Conservation (phyloP, 2,888 invertebrate species). For the Andricus curvator region DNA sequence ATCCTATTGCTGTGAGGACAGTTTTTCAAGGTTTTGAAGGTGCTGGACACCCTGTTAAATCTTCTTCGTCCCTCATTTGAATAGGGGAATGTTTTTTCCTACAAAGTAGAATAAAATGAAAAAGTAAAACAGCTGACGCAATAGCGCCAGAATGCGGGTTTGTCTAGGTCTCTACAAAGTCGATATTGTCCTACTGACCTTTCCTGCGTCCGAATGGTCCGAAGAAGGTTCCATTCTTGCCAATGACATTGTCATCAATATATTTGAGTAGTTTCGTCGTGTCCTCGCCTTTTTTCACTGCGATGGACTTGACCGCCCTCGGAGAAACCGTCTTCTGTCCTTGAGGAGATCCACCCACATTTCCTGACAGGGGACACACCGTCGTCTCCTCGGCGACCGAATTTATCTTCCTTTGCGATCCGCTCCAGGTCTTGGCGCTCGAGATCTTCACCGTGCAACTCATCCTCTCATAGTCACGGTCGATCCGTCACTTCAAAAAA, state of each 20-base stretch:
- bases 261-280: conserved; percentile 86
- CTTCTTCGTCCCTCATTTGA: not conserved
- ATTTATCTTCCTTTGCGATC: conserved; percentile 73
- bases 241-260: conserved; percentile 90
- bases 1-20: no score
- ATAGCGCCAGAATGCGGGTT: conserved; percentile 11
- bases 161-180: not conserved
- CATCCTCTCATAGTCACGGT: conserved; percentile 70
- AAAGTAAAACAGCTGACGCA: not conserved
- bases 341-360: conserved; percentile 36
- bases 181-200: conserved; percentile 80
- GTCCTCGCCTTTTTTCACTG: conserved; percentile 83
- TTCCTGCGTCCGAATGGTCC: conserved; percentile 91
- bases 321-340: conserved; percentile 70
- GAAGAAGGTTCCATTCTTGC: conserved; percentile 88
- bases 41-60: no score
- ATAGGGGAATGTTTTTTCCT: not conserved
- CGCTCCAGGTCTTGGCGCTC: conserved; percentile 74
- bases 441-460: conserved; percentile 76
- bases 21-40: no score
- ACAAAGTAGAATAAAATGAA: no score
- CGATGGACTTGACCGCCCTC: conserved; percentile 69
- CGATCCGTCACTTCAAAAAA: conserved; percentile 42
- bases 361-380: conserved; percentile 46
- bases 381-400: conserved; percentile 71